Evolutionary conservation across 1,140 invertebrate species (phyloP).

Genomic region (Drosophila pallidifrons): DNA sequence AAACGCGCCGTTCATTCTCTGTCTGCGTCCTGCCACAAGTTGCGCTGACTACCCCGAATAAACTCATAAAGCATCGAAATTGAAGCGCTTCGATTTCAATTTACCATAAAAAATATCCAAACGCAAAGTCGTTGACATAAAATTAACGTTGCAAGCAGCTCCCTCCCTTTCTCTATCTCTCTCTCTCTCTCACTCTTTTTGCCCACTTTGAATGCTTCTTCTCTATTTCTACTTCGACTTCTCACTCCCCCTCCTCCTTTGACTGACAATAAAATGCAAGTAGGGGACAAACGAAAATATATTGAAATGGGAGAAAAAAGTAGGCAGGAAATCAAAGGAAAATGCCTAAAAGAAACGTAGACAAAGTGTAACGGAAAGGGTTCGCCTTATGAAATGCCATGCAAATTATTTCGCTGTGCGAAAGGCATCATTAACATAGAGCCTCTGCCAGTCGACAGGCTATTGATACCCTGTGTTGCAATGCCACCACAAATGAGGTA

Average conservation of each 20-base stretch:
- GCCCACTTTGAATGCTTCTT: background rate
- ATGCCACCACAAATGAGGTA: background rate
- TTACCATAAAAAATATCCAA: conserved; percentile 80
- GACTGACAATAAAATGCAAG: conserved; percentile 72
- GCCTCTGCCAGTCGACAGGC: conserved; percentile 2
- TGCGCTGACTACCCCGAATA: conserved; percentile 75
- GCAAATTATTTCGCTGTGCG: conserved; percentile 56
- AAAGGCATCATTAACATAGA: conserved; percentile 53
- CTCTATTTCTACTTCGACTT: background rate
- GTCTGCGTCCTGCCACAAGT: conserved; percentile 73
- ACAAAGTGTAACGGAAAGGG: conserved; percentile 26
- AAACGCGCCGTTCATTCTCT: conserved; percentile 9
- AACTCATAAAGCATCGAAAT: conserved; percentile 83
- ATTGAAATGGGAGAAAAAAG: background rate
- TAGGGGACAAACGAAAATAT: conserved; percentile 12
- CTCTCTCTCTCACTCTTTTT: background rate
- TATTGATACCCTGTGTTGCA: conserved; percentile 10
- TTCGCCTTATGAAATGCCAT: conserved; percentile 36
- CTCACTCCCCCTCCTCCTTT: background rate
- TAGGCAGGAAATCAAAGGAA: conserved; percentile 27
- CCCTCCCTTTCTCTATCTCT: no score
- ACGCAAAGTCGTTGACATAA: conserved; percentile 81
- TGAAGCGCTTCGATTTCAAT: conserved; percentile 83
- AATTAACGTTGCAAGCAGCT: conserved; percentile 69
- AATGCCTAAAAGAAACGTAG: conserved; percentile 22